phyloP scores from a whole-genome alignment of 2,888 invertebrate genomes.

The Erannis defoliaria region DNA sequence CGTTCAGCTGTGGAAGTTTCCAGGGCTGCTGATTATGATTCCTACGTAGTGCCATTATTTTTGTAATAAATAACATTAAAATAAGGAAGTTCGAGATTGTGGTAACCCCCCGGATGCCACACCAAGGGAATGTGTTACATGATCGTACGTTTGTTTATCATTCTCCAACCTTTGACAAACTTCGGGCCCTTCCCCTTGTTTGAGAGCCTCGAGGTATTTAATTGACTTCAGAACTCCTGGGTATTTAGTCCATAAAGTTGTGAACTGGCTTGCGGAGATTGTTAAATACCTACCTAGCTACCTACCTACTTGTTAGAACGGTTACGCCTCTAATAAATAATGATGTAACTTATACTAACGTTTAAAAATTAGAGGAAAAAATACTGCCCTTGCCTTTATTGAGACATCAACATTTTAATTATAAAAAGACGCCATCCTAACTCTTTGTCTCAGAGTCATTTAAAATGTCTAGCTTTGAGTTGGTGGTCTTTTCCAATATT shows the following conservation, averaged over 20 bases:
- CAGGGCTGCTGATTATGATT: too few species aligned
- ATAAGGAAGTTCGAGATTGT: background rate
- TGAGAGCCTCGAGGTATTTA: slow-evolving; percentile 11
- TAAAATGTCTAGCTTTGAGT: too few species aligned
- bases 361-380: too few species aligned
- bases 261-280: slow-evolving; percentile 3
- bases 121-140: slow-evolving; percentile 3
- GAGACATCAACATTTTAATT: too few species aligned
- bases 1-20: too few species aligned
- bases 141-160: slow-evolving; percentile 22
- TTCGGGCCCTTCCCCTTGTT: slow-evolving; percentile 15
- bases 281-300: background rate
- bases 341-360: background rate
- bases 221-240: slow-evolving; percentile 18
- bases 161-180: slow-evolving; percentile 20
- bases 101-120: background rate
- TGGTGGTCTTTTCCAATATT: too few species aligned
- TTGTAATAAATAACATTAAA: too few species aligned
- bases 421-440: too few species aligned
- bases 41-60: too few species aligned
- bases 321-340: background rate
- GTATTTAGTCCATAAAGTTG: slow-evolving; percentile 7
- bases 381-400: too few species aligned
- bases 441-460: too few species aligned
- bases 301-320: background rate